Conservation (phyloP, 2,113 vertebrate genomes). For the Mormyrus lacerda region DNA sequence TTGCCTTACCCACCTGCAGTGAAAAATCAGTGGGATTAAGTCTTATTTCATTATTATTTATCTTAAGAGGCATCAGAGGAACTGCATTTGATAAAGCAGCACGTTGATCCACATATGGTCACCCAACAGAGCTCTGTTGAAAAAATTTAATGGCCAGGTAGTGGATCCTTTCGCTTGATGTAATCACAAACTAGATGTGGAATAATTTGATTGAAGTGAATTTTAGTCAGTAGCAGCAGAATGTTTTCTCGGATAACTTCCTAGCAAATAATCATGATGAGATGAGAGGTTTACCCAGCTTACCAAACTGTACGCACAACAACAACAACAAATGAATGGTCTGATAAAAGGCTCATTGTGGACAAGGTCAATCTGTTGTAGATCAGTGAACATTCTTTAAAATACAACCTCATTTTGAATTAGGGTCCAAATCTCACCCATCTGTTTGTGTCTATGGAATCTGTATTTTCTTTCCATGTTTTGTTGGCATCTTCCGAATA, state of each 20-base stretch:
- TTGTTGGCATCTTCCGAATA: neutral
- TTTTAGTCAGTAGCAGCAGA: neutral
- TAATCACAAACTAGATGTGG: neutral
- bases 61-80: neutral
- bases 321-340: neutral
- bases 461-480: neutral
- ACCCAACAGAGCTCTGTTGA: neutral
- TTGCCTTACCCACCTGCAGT: neutral
- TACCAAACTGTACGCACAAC: neutral
- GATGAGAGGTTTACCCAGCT: neutral
- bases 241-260: neutral
- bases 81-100: neutral
- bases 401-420: neutral
- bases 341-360: too few species aligned
- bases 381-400: neutral
- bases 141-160: neutral
- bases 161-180: neutral
- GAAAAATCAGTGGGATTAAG: constrained; percentile 4
- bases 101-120: neutral
- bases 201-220: neutral
- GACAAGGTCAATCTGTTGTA: neutral
- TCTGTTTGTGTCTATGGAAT: neutral
- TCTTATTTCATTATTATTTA: neutral
- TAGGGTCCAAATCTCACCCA: neutral
- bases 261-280: neutral